Conservation (phyloP, 2,113 vertebrate genomes). For the Puma concolor region DNA sequence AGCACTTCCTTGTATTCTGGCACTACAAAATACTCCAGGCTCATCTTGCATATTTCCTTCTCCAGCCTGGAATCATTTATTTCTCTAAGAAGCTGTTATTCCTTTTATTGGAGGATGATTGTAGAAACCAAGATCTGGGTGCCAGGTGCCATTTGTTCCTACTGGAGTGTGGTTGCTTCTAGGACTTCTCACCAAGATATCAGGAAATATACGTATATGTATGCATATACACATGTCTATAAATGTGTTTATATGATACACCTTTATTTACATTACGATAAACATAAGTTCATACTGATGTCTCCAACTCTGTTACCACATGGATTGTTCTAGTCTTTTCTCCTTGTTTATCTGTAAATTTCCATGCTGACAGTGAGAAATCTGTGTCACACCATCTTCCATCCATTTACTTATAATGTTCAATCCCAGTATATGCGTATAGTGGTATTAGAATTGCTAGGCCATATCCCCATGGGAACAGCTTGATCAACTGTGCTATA, state of each 20-base stretch:
- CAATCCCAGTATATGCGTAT: background rate
- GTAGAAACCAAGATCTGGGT: background rate
- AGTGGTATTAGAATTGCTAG: background rate
- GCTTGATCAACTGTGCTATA: background rate
- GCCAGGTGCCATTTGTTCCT: background rate
- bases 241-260: background rate
- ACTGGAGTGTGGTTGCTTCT: background rate
- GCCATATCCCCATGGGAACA: background rate
- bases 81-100: background rate
- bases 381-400: background rate
- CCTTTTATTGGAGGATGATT: background rate
- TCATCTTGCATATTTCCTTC: background rate
- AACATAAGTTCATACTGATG: background rate
- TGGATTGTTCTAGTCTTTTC: background rate
- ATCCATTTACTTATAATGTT: background rate
- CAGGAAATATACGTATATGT: background rate
- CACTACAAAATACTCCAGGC: background rate
- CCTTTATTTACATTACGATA: background rate
- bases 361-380: background rate
- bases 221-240: background rate
- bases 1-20: background rate
- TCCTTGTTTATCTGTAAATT: background rate
- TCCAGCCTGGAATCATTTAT: background rate
- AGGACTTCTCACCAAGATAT: background rate
- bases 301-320: background rate